Evolutionary conservation across 2,888 invertebrate species (phyloP), one percentile per base, ranked within the genome.

Genomic region (Macrosoma leucophasiata): DNA sequence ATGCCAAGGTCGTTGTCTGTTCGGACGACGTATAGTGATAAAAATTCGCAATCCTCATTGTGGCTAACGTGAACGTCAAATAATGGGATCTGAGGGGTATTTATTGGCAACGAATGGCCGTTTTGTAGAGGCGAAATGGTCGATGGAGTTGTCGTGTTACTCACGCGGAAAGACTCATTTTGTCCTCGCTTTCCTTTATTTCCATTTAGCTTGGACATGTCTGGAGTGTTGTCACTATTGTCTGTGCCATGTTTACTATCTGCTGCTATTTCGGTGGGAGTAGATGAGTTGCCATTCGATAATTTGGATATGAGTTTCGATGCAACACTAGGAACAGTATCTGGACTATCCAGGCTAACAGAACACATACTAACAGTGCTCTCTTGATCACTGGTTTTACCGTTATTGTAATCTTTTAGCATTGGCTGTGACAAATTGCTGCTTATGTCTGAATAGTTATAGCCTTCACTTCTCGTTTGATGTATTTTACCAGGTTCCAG

Each of bases 61-160:
- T 77, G 68, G 39, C 68, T 74, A 0, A 81, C 56, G 37, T 84
- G 81, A 14, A 85, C 62, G 42, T 84, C 82, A 35, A 85, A 85
- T 1, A 71, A 52, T 2, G 85, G 84, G 33, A 73, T 53, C 37
- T 77, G 78, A 3, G 77, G 82, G 6, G 75, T 81, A 30, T 61
- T 66, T 1, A 65, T 56, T 2, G 77, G 81, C 33, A 78, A 46
- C 0, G 75, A 72, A 41, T 85, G 84, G 0, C 85, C 85, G 31
- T 84, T 84, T 41, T 77, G 75, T 28, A 84, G 50, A 0, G 84
- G 84, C 1, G 85, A 85, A 46, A 82, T 82, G 0, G 84, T 84
- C 1, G 85, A 84, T 0, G 84, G 81, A 4, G 84, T 84, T 4
- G 78, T 78, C 1, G 64, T 72, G 24, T 78, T 84, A 43, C 75